Conservation (phyloP, 2,113 vertebrate genomes). For the Cyanistes caeruleus region DNA sequence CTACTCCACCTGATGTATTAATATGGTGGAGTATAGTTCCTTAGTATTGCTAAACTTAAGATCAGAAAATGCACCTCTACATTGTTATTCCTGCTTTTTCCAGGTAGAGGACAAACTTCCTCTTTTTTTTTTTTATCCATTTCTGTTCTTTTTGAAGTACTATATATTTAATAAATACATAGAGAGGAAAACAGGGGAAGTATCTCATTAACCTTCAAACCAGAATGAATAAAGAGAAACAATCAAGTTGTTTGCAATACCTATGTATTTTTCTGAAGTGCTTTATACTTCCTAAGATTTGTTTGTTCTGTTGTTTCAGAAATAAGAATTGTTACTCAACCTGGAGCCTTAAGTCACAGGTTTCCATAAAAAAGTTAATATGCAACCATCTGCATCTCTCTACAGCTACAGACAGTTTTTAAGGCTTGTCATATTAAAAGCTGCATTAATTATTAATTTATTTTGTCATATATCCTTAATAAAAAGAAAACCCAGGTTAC, state of each 20-base stretch:
- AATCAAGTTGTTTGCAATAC: not conserved
- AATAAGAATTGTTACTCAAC: not conserved
- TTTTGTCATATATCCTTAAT: not conserved
- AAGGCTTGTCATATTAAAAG: not conserved
- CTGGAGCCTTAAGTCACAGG: not conserved
- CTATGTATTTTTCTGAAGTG: not conserved
- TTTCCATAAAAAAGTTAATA: not conserved
- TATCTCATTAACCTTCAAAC: not conserved
- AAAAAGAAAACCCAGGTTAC: not conserved
- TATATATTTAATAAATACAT: not conserved
- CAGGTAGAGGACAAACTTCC: not conserved
- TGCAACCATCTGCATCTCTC: not conserved
- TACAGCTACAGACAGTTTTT: not conserved
- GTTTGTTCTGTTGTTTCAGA: not conserved
- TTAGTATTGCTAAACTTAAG: not conserved
- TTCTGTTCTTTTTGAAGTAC: not conserved
- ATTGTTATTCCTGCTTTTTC: not conserved
- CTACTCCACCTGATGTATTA: not conserved
- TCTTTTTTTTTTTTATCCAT: not conserved
- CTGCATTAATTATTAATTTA: conserved; percentile 22
- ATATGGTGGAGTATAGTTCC: not conserved
- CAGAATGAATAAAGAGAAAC: not conserved
- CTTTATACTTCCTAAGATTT: not conserved
- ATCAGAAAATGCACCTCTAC: not conserved
- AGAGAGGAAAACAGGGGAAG: not conserved